A percentile compares a stretch with the other conserved stretches of the same genome.
These are phyloP conservation scores for Hirundo rustica DNA, from an alignment of 2,797 vertebrate genomes.

Conservation along the genomic window DNA sequence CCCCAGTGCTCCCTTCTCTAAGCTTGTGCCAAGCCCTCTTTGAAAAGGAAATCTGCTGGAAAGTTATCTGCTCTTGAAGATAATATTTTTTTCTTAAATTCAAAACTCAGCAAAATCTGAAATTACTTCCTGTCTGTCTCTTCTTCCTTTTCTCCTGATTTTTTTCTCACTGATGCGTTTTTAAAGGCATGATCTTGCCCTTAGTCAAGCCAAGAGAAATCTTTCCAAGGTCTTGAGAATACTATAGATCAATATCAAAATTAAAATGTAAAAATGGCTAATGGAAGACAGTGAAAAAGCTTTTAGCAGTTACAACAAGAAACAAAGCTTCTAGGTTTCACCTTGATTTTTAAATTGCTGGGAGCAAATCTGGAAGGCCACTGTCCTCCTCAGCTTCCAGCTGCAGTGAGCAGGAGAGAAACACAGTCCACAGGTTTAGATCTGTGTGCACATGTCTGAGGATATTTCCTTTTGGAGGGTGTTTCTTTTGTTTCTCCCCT, in stretches of 20 bases:
- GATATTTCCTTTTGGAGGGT: neutral
- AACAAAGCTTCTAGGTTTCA: neutral
- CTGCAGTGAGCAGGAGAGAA: neutral
- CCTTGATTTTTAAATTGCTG: neutral
- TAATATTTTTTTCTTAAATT: neutral
- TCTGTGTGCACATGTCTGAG: accelerated
- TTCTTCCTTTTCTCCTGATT: neutral
- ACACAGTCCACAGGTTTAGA: neutral
- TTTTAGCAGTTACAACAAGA: neutral
- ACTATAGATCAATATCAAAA: neutral
- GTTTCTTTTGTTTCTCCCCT: neutral
- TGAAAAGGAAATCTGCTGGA: neutral
- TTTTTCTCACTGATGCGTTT: neutral
- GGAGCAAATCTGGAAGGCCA: neutral
- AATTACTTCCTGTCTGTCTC: neutral
- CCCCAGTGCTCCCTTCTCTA: neutral
- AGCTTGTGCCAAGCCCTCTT: neutral
- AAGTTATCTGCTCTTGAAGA: neutral
- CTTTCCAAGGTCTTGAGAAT: neutral
- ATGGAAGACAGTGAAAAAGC: neutral
- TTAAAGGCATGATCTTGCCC: neutral
- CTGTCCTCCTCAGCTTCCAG: neutral
- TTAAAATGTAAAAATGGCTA: neutral
- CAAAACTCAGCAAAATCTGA: neutral
- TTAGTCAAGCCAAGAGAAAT: neutral